Percentiles rank a stretch among this genome's conserved stretches.
These are phyloP conservation scores for Acrossocheilus fasciatus DNA, from an alignment of 2,797 vertebrate species.

Conservation along the genomic window DNA sequence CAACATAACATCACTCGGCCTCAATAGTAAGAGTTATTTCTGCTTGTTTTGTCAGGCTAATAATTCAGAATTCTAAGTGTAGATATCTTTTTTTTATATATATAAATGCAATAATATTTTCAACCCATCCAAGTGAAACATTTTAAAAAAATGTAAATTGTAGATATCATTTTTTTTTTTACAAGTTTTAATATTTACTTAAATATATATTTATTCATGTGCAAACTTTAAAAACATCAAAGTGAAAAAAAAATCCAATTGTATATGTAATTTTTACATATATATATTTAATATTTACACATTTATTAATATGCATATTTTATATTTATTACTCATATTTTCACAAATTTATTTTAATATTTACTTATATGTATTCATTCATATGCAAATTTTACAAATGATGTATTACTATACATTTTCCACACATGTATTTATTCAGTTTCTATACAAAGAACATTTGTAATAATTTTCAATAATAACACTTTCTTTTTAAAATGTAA, in stretches of 20 bases:
- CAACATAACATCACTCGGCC: background rate
- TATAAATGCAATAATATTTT: background rate
- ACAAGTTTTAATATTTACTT: background rate
- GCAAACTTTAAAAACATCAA: background rate
- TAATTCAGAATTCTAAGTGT: background rate
- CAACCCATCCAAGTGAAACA: background rate
- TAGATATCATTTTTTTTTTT: background rate
- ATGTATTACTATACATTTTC: background rate
- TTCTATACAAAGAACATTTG: background rate
- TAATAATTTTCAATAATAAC: no score
- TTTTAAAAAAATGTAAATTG: no score
- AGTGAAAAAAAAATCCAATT: no score
- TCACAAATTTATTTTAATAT: background rate
- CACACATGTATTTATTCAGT: background rate
- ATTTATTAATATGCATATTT: background rate
- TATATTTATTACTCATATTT: background rate
- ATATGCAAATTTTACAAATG: background rate
- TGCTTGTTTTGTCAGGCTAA: background rate
- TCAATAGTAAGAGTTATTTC: background rate
- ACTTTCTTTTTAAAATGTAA: background rate
- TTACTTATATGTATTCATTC: background rate
- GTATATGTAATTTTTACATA: background rate
- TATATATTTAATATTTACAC: background rate
- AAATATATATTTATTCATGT: background rate
- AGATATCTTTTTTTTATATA: no score